These are phyloP conservation scores for Stenolophus ochropezus DNA, from an alignment of 2,888 invertebrate species.

Conservation along the genomic window DNA sequence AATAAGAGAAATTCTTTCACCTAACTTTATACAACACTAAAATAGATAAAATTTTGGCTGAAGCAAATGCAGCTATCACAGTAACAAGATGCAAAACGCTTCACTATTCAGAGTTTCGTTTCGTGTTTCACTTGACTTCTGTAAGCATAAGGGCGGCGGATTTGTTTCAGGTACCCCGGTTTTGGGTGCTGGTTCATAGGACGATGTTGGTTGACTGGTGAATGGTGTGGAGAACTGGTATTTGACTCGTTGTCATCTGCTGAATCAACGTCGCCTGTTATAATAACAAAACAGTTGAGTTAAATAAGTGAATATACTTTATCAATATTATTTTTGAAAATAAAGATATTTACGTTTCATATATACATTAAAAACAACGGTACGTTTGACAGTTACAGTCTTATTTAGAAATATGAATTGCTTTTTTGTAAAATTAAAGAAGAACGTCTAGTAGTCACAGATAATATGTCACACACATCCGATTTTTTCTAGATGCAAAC, in stretches of 20 bases:
- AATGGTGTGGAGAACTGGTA: conserved; percentile 52
- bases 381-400: no score
- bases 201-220: conserved; percentile 49
- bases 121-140: conserved; percentile 58
- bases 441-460: no score
- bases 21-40: conserved; percentile 37
- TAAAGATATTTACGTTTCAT: no score
- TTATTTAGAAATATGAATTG: no score
- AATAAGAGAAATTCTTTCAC: conserved; percentile 6
- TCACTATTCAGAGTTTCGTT: conserved; percentile 45
- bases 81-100: conserved; percentile 3
- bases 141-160: conserved; percentile 51
- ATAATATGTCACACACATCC: no score
- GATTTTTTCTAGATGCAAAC: no score
- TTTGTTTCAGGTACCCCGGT: conserved; percentile 52
- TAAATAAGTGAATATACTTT: no score
- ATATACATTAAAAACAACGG: no score
- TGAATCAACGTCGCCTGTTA: conserved; percentile 86
- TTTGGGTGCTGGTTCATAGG: conserved; percentile 38
- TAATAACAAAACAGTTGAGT: no score
- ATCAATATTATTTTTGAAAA: no score
- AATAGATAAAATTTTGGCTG: neutral
- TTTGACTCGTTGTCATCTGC: conserved; percentile 76
- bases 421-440: no score
- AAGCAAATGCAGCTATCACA: conserved; percentile 36